Evolutionary conservation across 2,113 vertebrate species (phyloP).

Genomic region (Ictalurus furcatus): DNA sequence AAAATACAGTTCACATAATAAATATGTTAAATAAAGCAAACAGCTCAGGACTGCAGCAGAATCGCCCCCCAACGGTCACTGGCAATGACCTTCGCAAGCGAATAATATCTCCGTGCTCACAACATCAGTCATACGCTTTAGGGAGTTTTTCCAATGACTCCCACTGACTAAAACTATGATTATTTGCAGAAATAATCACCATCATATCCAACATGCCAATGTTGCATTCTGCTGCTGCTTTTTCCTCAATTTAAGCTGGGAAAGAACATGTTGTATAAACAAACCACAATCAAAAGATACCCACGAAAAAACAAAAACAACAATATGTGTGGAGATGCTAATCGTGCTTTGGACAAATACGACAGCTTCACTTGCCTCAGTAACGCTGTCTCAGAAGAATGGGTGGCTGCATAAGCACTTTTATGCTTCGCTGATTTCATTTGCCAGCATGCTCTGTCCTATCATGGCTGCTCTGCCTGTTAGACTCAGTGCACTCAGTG

Average conservation of each 20-base stretch:
- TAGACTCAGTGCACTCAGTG: neutral
- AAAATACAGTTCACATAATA: constrained; percentile 14
- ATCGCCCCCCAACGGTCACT: neutral
- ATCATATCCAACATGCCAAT: neutral
- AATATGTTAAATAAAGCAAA: constrained; percentile 31
- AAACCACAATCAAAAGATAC: constrained; percentile 4
- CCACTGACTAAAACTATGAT: constrained; percentile 23
- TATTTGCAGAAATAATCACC: constrained; percentile 18
- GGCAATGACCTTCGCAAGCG: constrained; percentile 20
- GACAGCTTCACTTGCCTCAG: neutral
- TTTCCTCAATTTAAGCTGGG: neutral
- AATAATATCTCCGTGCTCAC: neutral
- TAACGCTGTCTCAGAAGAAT: constrained; percentile 62
- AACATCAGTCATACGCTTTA: constrained; percentile 6
- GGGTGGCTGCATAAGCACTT: constrained; percentile 66
- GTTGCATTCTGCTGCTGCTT: neutral
- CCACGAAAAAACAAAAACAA: neutral
- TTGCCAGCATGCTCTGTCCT: constrained; percentile 55
- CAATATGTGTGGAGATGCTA: constrained; percentile 52
- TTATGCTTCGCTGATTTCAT: constrained; percentile 66
- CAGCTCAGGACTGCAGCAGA: neutral
- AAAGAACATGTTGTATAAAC: constrained; percentile 4
- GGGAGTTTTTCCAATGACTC: constrained; percentile 2
- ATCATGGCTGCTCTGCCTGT: constrained; percentile 43
- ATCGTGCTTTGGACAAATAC: constrained; percentile 59